Conservation (phyloP, 2,888 invertebrate species). For the Polyploca ridens region DNA sequence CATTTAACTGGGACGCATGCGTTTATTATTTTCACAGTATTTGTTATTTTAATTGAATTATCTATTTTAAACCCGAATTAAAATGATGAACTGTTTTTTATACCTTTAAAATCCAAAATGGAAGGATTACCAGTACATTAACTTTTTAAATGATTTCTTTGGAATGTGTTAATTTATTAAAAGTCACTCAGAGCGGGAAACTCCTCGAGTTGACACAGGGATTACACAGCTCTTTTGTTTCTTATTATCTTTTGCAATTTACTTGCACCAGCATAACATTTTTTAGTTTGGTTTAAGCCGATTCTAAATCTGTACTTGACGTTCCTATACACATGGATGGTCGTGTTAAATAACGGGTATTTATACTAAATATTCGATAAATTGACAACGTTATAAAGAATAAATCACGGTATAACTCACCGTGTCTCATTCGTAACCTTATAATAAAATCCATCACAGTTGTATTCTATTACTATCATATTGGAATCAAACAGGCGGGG, state of each 20-base stretch:
- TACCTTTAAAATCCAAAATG: background rate
- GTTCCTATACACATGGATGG: background rate
- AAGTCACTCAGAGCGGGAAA: no score
- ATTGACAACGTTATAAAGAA: background rate
- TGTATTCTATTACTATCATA: background rate
- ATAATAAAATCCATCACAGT: slow-evolving; percentile 3
- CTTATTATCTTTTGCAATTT: no score
- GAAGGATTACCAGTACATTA: background rate
- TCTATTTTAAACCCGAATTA: no score
- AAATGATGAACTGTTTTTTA: no score
- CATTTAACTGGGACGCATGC: no score
- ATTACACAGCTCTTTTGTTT: no score
- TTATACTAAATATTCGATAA: background rate
- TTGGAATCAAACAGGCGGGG: background rate
- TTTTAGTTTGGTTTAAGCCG: no score
- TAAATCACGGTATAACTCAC: background rate
- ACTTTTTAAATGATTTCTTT: background rate
- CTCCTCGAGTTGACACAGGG: no score
- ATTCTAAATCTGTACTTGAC: no score
- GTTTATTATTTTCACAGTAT: no score
- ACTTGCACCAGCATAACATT: no score
- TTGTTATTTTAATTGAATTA: no score
- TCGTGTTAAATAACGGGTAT: background rate
- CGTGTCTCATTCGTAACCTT: background rate
- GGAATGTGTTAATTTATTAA: background rate